These are phyloP conservation scores for Polypterus bichir DNA, from an alignment of 2,113 vertebrate genomes.

Conservation along the genomic window DNA sequence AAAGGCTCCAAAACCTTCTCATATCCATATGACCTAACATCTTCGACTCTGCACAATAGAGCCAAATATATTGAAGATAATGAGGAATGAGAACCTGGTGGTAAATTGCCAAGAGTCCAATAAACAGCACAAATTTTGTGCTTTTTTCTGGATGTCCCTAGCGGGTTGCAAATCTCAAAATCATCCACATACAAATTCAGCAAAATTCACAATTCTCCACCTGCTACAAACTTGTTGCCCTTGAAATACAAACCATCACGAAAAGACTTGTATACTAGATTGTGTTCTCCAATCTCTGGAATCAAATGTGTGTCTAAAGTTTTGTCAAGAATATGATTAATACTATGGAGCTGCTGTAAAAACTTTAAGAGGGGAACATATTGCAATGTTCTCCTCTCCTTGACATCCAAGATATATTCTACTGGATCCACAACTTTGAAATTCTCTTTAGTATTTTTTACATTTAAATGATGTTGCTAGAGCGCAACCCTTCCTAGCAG, in stretches of 20 bases:
- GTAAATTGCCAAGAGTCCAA: conserved; percentile 17
- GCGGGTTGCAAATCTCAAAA: conserved; percentile 17
- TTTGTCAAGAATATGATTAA: conserved; percentile 9
- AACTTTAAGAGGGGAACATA: no score
- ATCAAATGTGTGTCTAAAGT: conserved; percentile 3
- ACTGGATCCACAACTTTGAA: no score
- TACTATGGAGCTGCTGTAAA: conserved; percentile 9
- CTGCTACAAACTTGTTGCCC: conserved; percentile 13
- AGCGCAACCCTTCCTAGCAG: conserved; percentile 12
- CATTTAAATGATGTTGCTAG: conserved; percentile 18
- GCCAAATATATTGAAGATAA: conserved; percentile 14
- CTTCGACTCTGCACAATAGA: conserved; percentile 13
- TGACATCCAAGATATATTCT: no score
- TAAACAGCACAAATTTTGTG: conserved; percentile 6
- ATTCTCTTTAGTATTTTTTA: no score
- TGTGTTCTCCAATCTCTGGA: background rate
- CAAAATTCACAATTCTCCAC: conserved; percentile 15
- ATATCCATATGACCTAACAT: conserved; percentile 14
- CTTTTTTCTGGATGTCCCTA: conserved; percentile 10
- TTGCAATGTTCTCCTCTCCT: no score
- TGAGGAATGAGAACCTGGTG: conserved; percentile 16
- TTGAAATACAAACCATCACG: conserved; percentile 10
- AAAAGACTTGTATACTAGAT: conserved; percentile 7
- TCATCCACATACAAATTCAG: conserved; percentile 9
- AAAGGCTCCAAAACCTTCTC: conserved; percentile 13